Evolutionary conservation across 92 coral and sea anemone species (phyloP), one percentile per base, ranked within the genome.

Genomic region (Palythoa grandiflora): DNA sequence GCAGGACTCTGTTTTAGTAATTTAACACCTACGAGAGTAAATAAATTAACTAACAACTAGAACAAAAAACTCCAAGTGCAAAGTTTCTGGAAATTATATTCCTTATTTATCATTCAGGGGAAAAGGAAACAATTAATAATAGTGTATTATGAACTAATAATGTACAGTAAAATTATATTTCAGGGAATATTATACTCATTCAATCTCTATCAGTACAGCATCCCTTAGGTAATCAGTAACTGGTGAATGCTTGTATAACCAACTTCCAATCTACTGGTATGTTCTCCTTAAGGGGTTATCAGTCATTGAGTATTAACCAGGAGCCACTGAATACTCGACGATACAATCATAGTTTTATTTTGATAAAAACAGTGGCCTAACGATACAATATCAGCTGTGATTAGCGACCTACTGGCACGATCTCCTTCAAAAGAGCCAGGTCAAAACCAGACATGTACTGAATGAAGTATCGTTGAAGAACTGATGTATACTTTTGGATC

Each of bases 371-470:
- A 44, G 50, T 44, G 7, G 50, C 7, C 50, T 44, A 44, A 3
- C 50, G 7, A 8, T 6, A 44, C 5, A 44, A 44, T 8, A 44
- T 44, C 5, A 44, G 50, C 50, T 44, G 50, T 13, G 11, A 37
- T 19, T 54, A 21, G 39, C 68, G 3, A 40, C 76, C 21, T 63
- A 96, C 98, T 96, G 95, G 98, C 1, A 96, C 93, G 78, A 97
- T 95, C 86, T 95, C 98, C 83, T 96, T 96, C 80, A 96, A 93
- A 1, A 96, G 94, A 11, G 95, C 83, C 51, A 90, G 92, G 86
- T 96, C 99, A 86, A 96, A 96, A 5, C 99, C 99, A 38, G 93
- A 91, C 91, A 96, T 79, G 81, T 96, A 96, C 92, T 96, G 99
- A 68, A 96, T 89, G 79, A 92, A 96, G 79, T 97, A 97, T 19